Conservation (phyloP, 1,140 invertebrate species). For the Rhysida immarginata region DNA sequence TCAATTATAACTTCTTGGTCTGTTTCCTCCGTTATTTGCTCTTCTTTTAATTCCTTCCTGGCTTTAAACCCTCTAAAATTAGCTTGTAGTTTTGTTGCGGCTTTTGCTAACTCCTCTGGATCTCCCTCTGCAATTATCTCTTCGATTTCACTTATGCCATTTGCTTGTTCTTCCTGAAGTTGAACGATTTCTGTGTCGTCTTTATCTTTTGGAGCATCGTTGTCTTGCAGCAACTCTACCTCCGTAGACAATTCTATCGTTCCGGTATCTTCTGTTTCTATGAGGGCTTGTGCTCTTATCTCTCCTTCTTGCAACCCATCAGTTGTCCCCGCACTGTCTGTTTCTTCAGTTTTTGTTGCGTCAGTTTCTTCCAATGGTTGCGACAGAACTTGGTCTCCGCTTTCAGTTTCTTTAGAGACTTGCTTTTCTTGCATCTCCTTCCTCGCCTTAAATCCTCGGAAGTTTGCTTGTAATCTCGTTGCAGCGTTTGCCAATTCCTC, state of each 20-base stretch:
- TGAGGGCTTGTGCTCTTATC: conserved; percentile 32
- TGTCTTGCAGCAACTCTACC: conserved; percentile 1
- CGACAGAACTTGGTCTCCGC: conserved; percentile 15
- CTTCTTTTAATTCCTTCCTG: conserved; percentile 19
- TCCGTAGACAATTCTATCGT: conserved; percentile 2
- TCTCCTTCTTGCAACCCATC: conserved; percentile 40
- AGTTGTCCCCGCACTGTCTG: conserved; percentile 43
- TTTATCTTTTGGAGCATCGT: conserved; percentile 31
- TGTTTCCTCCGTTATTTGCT: neutral
- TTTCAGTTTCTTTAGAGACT: conserved; percentile 10
- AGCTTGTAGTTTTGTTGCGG: conserved; percentile 31
- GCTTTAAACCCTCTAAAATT: conserved; percentile 33
- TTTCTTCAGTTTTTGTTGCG: conserved; percentile 33
- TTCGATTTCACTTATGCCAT: conserved; percentile 30
- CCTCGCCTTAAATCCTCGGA: conserved; percentile 49
- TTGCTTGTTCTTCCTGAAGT: conserved; percentile 2
- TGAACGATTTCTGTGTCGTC: conserved; percentile 9
- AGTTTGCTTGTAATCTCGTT: conserved; percentile 55
- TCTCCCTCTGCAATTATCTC: neutral
- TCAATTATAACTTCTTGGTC: neutral
- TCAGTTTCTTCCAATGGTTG: conserved; percentile 8
- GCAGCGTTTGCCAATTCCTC: conserved; percentile 37
- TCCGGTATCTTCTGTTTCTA: conserved; percentile 14
- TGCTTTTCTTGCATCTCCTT: conserved; percentile 37
- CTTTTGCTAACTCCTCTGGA: conserved; percentile 10